Conservation (phyloP, 1,140 invertebrate genomes). For the Drosophila quadrilineata region DNA sequence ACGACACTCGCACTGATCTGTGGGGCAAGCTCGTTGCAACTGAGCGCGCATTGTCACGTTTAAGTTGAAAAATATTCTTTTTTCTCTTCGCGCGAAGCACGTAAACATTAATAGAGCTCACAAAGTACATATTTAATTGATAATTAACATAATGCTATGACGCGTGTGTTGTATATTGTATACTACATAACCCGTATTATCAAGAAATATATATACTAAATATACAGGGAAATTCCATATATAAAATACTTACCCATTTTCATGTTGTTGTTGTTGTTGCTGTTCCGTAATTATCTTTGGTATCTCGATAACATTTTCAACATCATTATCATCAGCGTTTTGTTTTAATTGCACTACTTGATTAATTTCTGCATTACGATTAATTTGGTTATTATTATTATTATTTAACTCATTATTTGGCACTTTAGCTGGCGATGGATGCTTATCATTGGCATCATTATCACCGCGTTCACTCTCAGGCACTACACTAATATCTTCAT, state of each 20-base stretch:
- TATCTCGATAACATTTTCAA: neutral
- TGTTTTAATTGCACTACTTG: conserved; percentile 38
- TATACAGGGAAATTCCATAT: neutral
- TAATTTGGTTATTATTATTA: conserved; percentile 26
- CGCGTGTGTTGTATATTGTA: no score
- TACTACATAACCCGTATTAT: no score
- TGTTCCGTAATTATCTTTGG: conserved; percentile 18
- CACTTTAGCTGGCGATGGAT: conserved; percentile 42
- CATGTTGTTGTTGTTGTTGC: conserved; percentile 19
- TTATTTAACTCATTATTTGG: conserved; percentile 69
- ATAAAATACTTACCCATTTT: conserved; percentile 39
- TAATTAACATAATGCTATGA: neutral
- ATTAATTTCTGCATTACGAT: conserved; percentile 29
- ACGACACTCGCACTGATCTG: neutral
- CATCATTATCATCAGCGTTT: neutral
- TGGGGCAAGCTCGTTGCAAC: neutral
- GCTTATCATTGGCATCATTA: conserved; percentile 6
- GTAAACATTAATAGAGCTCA: neutral
- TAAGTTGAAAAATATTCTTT: neutral
- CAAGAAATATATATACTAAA: conserved; percentile 21
- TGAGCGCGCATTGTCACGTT: conserved; percentile 1
- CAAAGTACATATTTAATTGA: neutral
- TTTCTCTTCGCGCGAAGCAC: neutral
- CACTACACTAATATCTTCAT: conserved; percentile 41
- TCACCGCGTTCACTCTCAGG: conserved; percentile 24